phyloP scores from a whole-genome alignment of 1,140 invertebrate species.

The Panulirus ornatus region DNA sequence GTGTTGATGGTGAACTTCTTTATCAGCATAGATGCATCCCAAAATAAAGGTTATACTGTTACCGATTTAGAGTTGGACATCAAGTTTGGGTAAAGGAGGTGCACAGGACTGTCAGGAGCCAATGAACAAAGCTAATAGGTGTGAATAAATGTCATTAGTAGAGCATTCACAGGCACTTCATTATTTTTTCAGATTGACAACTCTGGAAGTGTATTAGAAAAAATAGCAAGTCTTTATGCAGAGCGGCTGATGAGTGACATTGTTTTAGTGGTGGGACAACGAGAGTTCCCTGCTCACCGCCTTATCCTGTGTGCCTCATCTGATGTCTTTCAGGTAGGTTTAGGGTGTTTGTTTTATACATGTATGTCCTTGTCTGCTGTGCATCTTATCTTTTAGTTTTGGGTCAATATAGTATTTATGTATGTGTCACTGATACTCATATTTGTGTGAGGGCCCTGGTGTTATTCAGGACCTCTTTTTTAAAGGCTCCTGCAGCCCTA shows the following conservation, averaged over 20 bases:
- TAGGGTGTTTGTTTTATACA: background rate
- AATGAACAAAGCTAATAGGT: background rate
- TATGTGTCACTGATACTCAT: too few relatives aligned
- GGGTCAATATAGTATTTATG: too few relatives aligned
- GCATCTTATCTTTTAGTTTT: background rate
- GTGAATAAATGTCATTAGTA: background rate
- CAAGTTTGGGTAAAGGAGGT: too few relatives aligned
- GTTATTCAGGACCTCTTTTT: too few relatives aligned
- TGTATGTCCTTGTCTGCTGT: too few relatives aligned
- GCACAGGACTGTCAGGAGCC: background rate
- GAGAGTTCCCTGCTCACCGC: constrained; percentile 91
- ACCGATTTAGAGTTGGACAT: too few relatives aligned
- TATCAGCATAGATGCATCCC: too few relatives aligned
- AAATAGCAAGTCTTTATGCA: constrained; percentile 90
- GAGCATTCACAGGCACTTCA: background rate
- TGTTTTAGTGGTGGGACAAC: constrained; percentile 87
- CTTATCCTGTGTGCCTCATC: constrained; percentile 95
- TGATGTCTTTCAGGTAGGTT: constrained; percentile 92
- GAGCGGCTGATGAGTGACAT: constrained; percentile 92
- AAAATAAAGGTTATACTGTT: too few relatives aligned
- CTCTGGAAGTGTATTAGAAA: constrained; percentile 86
- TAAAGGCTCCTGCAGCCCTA: too few relatives aligned
- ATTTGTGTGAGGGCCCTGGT: too few relatives aligned
- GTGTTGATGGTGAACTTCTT: too few relatives aligned
- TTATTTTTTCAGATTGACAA: constrained; percentile 81